These are phyloP conservation scores for Alces alces DNA, from an alignment of 2,113 vertebrate species.

Conservation along the genomic window DNA sequence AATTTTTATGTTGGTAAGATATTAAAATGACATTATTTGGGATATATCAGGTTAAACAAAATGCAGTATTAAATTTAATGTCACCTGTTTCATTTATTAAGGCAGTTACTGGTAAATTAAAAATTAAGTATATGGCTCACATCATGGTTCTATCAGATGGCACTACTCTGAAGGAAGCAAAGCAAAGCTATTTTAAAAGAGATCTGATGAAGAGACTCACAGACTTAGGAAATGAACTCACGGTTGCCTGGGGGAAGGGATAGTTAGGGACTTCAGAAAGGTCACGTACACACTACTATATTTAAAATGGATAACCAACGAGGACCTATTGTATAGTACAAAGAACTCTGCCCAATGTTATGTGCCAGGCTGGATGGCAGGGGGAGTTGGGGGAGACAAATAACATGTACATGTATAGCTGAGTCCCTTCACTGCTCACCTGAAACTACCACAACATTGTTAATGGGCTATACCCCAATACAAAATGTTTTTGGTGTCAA, in stretches of 20 bases:
- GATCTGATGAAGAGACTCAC: not conserved
- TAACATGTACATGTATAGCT: not conserved
- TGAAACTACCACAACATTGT: not conserved
- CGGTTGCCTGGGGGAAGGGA: not conserved
- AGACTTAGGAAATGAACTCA: not conserved
- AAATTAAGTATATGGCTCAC: not conserved
- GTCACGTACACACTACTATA: not conserved
- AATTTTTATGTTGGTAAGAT: not conserved
- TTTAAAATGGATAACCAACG: not conserved
- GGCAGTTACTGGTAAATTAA: not conserved
- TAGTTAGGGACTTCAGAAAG: not conserved
- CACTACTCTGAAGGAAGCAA: not conserved
- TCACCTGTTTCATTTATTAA: not conserved
- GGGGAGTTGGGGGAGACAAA: not conserved
- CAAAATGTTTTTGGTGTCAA: not conserved
- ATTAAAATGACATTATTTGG: not conserved
- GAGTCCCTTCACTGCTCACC: not conserved
- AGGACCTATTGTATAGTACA: not conserved
- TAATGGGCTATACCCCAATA: not conserved
- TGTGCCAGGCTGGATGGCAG: not conserved
- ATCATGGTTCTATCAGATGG: not conserved
- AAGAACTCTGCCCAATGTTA: not conserved
- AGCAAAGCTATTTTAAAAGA: not conserved
- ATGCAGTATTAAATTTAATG: not conserved
- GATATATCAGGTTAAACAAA: not conserved